Base-by-base conservation (phyloP, 1,140 invertebrate species). In the Megalopta genalis region DNA sequence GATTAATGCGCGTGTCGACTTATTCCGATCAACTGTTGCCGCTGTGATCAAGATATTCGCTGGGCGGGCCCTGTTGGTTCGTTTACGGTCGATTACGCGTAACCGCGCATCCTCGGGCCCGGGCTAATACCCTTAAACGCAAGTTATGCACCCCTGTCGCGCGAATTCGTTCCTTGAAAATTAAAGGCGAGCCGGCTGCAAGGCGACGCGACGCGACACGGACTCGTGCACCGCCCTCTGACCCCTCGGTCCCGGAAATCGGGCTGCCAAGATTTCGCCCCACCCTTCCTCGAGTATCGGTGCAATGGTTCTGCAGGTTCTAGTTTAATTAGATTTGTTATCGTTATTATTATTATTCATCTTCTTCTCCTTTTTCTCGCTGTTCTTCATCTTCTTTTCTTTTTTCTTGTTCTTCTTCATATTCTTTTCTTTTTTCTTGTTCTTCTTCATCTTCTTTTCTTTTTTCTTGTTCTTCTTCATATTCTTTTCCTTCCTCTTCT, bases 11-110 rank as follows among this genome's bases (percentile, higher is more conserved):
- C 59, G 42, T 52, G 75, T 70, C 67, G 68, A 42, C 60, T 71
- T 69, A 42, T 64, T 62, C 46, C 32, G 67, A 72, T 77, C 76
- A 72, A 62, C 68, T 63, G 42, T 64, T 32, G 32, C 59, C 59
- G 59, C 21, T 49, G 60, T 77, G 63, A 77, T 77, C 76, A 77
- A 77, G 76, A 77, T 77, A 77, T 77, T 77, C 68, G n/a, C 12
- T 25, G 32, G 62, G 25, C 27, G 62, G 14, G 12, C 25, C 39
- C 23, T 52, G 37, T 65, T 32, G 67, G 49, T 52, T 71, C 66
- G 23, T 70, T 77, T 63, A 71, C 67, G 67, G 75, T 52, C 67
- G 69, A 77, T 77, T 72, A 77, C 59, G 69, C 66, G 21, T 57
- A n/a, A 70, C 68, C 39, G 21, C 8, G n/a, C 59, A 59, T 59